Evolutionary conservation across 1,140 invertebrate species (phyloP), one percentile per base, ranked within the genome.

Genomic region (Hylaeus anthracinus): DNA sequence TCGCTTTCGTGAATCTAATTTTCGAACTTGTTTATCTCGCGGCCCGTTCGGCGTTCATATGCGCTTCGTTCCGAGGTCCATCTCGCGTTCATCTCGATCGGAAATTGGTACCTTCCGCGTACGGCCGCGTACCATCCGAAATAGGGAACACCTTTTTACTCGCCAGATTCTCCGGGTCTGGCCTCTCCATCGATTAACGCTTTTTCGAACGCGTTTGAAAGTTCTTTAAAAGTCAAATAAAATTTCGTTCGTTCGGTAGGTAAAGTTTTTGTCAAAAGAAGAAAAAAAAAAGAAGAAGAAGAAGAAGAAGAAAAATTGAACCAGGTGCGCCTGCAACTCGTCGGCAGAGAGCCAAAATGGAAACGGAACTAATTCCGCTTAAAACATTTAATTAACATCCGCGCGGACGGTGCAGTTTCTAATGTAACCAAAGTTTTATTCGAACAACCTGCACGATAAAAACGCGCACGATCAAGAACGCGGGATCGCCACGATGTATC

Each of bases 211-310:
- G 14, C 3, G 14, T 3, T 2, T 26, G 37, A 56, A 77, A 66
- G 15, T 77, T n/a, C 37, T 61, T 48, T 43, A 51, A 15, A 15
- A 70, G 45, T 70, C 66, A 5, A 61, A 70, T 41, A 66, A 58
- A 43, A 53, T 51, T 60, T 60, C 43, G 43, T n/a, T 70, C n/a
- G 15, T 37, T 1, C 0, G 15, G 37, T 12, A 15, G 1, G 12
- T 10, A 5, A 64, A 48, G n/a, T 72, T 65, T 55, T 15, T 26
- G 5, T 26, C 43, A 5, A 8, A 45, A 48, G 26, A 26, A 26
- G 26, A 26, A 26, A 26, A 26, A 26, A 26, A 26, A 26, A 26
- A 26, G 26, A 26, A 26, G 26, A 26, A 26, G 26, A 26, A 26
- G 26, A 26, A 26, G 26, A 26, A 26, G 26, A 26, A 26, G 26